Evolutionary conservation across 1,140 invertebrate genomes (phyloP).

Genomic region (Apis dorsata): DNA sequence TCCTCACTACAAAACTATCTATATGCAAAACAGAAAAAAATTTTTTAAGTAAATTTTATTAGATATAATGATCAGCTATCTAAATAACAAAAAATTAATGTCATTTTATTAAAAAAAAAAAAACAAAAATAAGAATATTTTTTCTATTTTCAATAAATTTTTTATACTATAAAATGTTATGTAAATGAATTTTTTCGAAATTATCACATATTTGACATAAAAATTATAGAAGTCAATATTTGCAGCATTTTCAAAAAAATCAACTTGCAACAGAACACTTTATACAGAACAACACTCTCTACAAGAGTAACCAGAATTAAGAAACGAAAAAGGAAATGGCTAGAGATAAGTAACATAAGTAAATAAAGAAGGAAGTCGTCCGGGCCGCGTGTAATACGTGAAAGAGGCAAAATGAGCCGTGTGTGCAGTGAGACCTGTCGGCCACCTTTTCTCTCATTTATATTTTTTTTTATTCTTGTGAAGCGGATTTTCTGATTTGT

Average conservation of each 20-base stretch:
- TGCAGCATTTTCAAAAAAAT: background rate
- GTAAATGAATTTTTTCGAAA: too few species aligned
- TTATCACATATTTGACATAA: too few species aligned
- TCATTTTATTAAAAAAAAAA: too few species aligned
- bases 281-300: background rate
- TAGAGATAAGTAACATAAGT: background rate
- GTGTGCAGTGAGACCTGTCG: conserved; percentile 16
- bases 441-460: conserved; percentile 10
- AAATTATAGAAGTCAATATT: too few species aligned
- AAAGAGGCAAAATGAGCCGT: conserved; percentile 27
- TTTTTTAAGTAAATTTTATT: too few species aligned
- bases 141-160: too few species aligned
- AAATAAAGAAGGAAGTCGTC: background rate
- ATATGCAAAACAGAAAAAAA: too few species aligned
- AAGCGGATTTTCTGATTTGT: background rate
- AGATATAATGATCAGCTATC: too few species aligned
- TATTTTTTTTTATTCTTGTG: background rate
- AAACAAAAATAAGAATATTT: too few species aligned
- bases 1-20: too few species aligned
- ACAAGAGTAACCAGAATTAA: background rate
- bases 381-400: conserved; percentile 12
- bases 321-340: background rate
- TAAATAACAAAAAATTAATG: too few species aligned
- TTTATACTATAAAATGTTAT: too few species aligned
- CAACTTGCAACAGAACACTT: background rate